Conservation (phyloP, 2,113 vertebrate species). For the Balaenoptera acutorostrata region DNA sequence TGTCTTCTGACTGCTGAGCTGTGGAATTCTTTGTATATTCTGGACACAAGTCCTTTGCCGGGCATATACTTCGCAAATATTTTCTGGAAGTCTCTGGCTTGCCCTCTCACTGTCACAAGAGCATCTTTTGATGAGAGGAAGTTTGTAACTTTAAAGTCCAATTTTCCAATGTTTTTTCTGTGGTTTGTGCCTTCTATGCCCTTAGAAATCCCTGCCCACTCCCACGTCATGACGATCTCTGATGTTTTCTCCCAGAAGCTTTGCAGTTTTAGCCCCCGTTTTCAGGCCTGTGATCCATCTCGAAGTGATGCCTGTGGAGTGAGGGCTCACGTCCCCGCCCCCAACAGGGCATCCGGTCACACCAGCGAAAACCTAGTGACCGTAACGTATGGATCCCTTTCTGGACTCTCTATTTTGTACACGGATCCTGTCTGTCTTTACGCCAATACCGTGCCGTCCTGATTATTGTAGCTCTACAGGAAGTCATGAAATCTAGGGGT, state of each 20-base stretch:
- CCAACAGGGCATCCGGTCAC: background rate
- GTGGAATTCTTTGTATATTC: background rate
- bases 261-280: no score
- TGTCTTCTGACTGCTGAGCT: background rate
- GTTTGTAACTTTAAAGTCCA: background rate
- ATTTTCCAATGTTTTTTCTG: background rate
- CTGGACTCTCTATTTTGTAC: background rate
- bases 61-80: accelerated
- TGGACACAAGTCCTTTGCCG: background rate
- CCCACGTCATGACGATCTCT: background rate
- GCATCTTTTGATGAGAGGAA: background rate
- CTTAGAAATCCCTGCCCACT: background rate
- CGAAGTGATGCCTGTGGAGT: accelerated
- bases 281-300: background rate
- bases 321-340: accelerated
- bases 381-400: accelerated
- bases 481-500: no score
- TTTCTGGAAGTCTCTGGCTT: background rate
- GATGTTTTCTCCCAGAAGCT: background rate
- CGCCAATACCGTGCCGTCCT: accelerated
- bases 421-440: accelerated
- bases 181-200: background rate
- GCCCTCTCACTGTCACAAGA: background rate
- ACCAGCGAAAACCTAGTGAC: background rate
- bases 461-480: accelerated